These are phyloP conservation scores for Ganaspis sp. DNA, from an alignment of 1,140 invertebrate genomes.

Conservation along the genomic window DNA sequence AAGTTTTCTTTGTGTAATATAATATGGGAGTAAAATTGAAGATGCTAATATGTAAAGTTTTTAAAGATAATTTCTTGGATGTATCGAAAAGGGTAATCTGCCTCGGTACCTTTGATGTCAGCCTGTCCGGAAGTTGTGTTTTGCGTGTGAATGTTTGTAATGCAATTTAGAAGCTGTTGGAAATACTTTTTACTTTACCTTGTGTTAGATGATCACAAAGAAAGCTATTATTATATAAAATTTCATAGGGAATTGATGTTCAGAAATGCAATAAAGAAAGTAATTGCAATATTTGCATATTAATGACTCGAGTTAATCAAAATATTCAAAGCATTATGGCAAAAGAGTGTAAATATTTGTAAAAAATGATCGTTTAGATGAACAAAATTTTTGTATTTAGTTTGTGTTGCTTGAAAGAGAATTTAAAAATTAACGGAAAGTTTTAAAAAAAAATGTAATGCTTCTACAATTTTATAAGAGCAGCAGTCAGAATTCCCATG, in stretches of 20 bases:
- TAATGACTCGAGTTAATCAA: background rate
- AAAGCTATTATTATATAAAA: background rate
- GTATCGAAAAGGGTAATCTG: background rate
- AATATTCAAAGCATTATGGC: no score
- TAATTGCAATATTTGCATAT: background rate
- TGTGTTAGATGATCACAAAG: background rate
- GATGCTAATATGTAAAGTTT: background rate
- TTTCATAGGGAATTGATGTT: background rate
- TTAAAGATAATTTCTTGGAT: background rate
- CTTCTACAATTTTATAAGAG: no score
- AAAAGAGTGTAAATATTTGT: no score
- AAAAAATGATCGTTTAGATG: no score
- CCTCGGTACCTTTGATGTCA: conserved; percentile 6
- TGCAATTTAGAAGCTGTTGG: background rate
- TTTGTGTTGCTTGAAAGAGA: no score
- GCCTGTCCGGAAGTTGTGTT: background rate
- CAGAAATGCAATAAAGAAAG: background rate
- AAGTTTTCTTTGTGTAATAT: background rate
- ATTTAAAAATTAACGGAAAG: no score
- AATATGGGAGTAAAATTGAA: background rate
- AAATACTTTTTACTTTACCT: background rate
- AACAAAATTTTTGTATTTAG: no score
- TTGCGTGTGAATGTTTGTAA: background rate
- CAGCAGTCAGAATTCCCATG: no score
- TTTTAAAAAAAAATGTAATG: no score